Evolutionary conservation across 2,797 vertebrate genomes (phyloP), one percentile per base, ranked within the genome.

Genomic region (Bovichtus variegatus): DNA sequence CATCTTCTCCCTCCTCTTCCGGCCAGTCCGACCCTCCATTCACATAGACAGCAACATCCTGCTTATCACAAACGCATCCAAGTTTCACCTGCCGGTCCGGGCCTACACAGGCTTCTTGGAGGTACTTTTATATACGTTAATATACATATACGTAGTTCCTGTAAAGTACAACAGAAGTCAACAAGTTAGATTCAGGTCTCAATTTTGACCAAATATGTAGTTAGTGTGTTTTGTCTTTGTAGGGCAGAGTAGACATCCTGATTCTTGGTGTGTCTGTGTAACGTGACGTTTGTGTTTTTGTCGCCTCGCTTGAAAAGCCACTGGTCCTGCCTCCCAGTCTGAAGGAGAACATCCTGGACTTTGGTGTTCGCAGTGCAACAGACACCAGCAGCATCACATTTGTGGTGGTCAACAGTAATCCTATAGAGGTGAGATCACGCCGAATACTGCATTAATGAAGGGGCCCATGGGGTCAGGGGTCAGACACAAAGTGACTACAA

Each of bases 71-170:
- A 99, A 99, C 47, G 98, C 98, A 19, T 99, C 98, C 61, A 98
- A 98, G 94, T 99, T 99, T 91, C 97, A 98, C 88, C 95, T 99
- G 71, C 98, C 98, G 59, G 96, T 99, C 80, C 93, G 97, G 84
- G 98, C 97, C 9, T 99, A 99, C 92, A 99, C 98, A 11, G 98
- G 98, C 83, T 99, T 99, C 94, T 90, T 99, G 87, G 97, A 99
- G 95, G 98, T 99, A 95, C 93, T 34, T 7, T 31, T 7, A 31
- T 31, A 31, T 29, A 29, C 3, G n/a, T n/a, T n/a, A n/a, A n/a
- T n/a, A n/a, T n/a, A 29, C 29, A 29, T 29, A 29, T 4, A 29
- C 6, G 29, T 31, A 9, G 7, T 7, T 31, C 31, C 31, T 31
- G 31, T 31, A 8, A 34, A 34, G 43, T 18, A 19, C 44, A 44